Evolutionary conservation across 1,140 invertebrate species (phyloP).

Genomic region (Daktulosphaira vitifoliae): DNA sequence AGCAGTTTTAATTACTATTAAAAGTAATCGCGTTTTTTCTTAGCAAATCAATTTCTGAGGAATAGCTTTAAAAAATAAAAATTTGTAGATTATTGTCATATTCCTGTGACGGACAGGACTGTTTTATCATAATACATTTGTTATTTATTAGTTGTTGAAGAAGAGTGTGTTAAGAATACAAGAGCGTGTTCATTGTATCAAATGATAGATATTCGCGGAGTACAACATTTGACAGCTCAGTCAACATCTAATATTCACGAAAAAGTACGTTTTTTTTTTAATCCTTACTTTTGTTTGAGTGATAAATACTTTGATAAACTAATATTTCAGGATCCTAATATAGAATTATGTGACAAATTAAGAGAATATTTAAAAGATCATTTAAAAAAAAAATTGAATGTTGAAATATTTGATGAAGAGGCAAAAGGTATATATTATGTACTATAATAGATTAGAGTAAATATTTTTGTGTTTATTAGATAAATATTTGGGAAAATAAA

Average conservation of each 20-base stretch:
- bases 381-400: conserved; percentile 46
- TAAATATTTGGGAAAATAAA: neutral
- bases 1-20: no score
- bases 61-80: no score
- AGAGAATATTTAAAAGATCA: conserved; percentile 46
- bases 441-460: no score
- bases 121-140: neutral
- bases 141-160: neutral
- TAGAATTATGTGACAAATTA: conserved; percentile 32
- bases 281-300: neutral
- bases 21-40: no score
- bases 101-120: neutral
- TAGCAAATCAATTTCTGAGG: no score
- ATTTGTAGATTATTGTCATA: no score
- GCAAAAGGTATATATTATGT: neutral
- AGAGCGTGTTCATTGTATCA: conserved; percentile 26
- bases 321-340: conserved; percentile 30
- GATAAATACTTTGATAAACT: no score
- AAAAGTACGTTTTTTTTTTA: neutral
- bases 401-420: conserved; percentile 16
- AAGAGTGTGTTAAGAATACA: conserved; percentile 20
- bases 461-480: no score
- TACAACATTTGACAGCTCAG: conserved; percentile 8
- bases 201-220: conserved; percentile 20
- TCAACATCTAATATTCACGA: conserved; percentile 24